These are phyloP conservation scores for Platycheirus albimanus DNA, from an alignment of 2,888 invertebrate species.

Conservation along the genomic window DNA sequence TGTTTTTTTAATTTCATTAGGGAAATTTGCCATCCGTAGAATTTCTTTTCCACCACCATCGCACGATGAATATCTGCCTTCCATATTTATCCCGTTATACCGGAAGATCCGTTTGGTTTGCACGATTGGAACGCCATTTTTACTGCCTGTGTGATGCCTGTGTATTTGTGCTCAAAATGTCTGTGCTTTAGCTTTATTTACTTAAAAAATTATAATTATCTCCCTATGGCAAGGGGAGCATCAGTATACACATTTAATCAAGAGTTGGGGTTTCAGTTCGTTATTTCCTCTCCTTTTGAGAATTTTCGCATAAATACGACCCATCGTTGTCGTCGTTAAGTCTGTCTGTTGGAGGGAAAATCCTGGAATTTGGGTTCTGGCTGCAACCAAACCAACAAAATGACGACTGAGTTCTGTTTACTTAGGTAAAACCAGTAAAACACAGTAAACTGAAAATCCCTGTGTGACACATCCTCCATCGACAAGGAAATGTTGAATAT, in stretches of 20 bases:
- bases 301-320: not conserved
- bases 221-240: conserved; percentile 31
- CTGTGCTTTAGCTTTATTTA: conserved; percentile 60
- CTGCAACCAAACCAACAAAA: conserved; percentile 24
- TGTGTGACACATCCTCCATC: conserved; percentile 12
- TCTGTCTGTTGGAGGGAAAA: conserved; percentile 6
- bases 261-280: conserved; percentile 71
- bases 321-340: conserved; percentile 4
- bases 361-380: conserved; percentile 32
- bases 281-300: conserved; percentile 34
- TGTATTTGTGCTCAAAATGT: conserved; percentile 34
- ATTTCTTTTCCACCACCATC: conserved; percentile 8
- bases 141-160: conserved; percentile 2
- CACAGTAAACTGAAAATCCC: conserved; percentile 49
- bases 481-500: conserved; percentile 32
- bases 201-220: conserved; percentile 74
- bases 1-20: conserved; percentile 71
- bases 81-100: conserved; percentile 18
- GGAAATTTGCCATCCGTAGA: conserved; percentile 43
- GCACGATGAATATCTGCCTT: not conserved
- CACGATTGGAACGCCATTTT: conserved; percentile 50
- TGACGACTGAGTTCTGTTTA: conserved; percentile 50
- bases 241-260: conserved; percentile 72
- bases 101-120: conserved; percentile 51
- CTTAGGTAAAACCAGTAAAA: conserved; percentile 63